Conservation (phyloP, 2,113 vertebrate genomes). For the Amblyornis subalaris region DNA sequence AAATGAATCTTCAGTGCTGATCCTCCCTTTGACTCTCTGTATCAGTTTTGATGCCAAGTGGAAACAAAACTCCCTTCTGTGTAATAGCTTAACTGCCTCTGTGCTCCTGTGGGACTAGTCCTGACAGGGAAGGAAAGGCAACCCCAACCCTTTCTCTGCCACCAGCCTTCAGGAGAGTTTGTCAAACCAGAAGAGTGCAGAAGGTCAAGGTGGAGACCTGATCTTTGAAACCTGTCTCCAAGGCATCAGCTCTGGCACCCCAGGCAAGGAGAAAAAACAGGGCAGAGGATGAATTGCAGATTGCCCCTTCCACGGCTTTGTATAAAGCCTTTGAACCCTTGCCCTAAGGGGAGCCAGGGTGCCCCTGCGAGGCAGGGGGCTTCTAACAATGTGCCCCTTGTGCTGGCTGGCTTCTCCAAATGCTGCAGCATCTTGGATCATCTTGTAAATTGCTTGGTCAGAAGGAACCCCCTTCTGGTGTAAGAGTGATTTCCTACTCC, state of each 20-base stretch:
- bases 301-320: not conserved
- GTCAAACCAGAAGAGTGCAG: not conserved
- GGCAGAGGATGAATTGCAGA: not conserved
- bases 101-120: not conserved
- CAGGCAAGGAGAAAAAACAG: not conserved
- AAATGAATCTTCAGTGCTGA: slow-evolving; percentile 1
- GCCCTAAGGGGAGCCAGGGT: slow-evolving; percentile 18
- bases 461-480: slow-evolving; percentile 1
- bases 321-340: slow-evolving; percentile 29
- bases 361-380: not conserved
- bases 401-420: not conserved
- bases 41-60: slow-evolving; percentile 31
- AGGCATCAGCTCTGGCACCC: not conserved
- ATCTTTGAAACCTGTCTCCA: not conserved
- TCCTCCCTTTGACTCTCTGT: not conserved
- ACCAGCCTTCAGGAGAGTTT: not conserved
- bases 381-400: slow-evolving; percentile 34
- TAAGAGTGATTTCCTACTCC: not conserved
- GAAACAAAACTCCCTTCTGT: slow-evolving; percentile 25
- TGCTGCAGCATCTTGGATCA: not conserved
- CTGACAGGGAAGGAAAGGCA: not conserved
- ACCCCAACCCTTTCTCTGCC: not conserved
- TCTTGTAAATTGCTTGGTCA: not conserved
- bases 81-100: not conserved
- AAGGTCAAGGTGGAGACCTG: not conserved